Evolutionary conservation across 2,113 vertebrate genomes (phyloP).

Genomic region (Erythrocebus patas): DNA sequence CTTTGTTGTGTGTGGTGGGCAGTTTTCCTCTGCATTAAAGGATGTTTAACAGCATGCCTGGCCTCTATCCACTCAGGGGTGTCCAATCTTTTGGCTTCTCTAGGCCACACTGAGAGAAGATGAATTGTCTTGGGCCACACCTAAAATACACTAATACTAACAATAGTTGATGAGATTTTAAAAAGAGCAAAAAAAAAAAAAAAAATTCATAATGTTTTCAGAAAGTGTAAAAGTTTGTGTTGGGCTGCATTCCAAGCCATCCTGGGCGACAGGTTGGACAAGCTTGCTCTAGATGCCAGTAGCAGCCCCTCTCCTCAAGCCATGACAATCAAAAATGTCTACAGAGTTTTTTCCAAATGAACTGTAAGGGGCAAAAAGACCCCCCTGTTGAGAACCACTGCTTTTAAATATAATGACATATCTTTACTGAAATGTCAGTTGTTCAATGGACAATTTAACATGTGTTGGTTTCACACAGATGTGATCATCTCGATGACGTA

Average conservation of each 20-base stretch:
- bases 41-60: not conserved
- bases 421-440: not conserved
- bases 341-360: not conserved
- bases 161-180: too few relatives aligned
- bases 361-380: not conserved
- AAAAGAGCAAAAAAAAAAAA: too few relatives aligned
- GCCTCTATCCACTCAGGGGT: too few relatives aligned
- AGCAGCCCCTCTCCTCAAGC: not conserved
- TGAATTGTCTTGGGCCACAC: too few relatives aligned
- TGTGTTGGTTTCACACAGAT: not conserved
- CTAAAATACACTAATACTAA: too few relatives aligned
- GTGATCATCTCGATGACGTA: not conserved
- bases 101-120: too few relatives aligned
- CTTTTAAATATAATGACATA: not conserved
- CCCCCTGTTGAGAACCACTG: not conserved
- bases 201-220: too few relatives aligned
- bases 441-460: not conserved
- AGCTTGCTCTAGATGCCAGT: not conserved
- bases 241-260: too few relatives aligned
- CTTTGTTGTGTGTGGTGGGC: accelerated
- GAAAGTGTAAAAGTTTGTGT: too few relatives aligned
- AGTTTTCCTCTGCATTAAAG: not conserved
- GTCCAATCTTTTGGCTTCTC: too few relatives aligned
- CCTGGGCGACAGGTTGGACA: too few relatives aligned
- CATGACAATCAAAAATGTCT: not conserved